These are phyloP conservation scores for Siniperca undulata DNA, from an alignment of 2,797 vertebrate genomes.

Conservation along the genomic window DNA sequence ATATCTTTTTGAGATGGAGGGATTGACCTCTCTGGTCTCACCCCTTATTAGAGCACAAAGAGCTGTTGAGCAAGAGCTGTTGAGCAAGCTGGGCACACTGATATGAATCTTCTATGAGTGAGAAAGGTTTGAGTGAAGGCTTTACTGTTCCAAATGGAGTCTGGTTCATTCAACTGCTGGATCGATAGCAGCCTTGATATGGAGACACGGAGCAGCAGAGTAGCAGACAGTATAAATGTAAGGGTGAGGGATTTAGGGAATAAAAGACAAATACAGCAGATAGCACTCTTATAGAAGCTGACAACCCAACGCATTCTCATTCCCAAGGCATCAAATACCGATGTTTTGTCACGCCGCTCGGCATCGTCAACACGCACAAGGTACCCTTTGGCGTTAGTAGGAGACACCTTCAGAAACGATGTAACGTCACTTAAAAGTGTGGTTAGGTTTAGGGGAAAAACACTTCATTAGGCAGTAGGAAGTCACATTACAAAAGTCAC, in stretches of 20 bases:
- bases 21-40: slow-evolving; percentile 35
- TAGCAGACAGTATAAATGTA: neutral
- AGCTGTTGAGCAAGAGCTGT: too few relatives aligned
- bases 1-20: slow-evolving; percentile 20
- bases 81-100: slow-evolving; percentile 17
- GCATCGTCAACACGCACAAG: too few relatives aligned
- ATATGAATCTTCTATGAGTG: neutral
- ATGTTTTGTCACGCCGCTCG: too few relatives aligned
- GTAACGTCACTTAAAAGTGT: too few relatives aligned
- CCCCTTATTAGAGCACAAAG: slow-evolving; percentile 53
- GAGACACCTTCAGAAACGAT: too few relatives aligned
- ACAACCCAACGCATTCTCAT: neutral
- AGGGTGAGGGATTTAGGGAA: neutral
- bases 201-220: slow-evolving; percentile 1
- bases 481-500: too few relatives aligned
- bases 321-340: too few relatives aligned
- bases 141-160: slow-evolving; percentile 42
- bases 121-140: slow-evolving; percentile 21
- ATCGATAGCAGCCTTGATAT: slow-evolving; percentile 25
- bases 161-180: slow-evolving; percentile 1
- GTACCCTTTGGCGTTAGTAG: too few relatives aligned
- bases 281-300: neutral
- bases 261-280: neutral
- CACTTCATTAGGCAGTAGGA: too few relatives aligned
- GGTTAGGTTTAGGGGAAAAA: too few relatives aligned